Conservation (phyloP, 2,888 invertebrate species). For the Pyralis farinalis region DNA sequence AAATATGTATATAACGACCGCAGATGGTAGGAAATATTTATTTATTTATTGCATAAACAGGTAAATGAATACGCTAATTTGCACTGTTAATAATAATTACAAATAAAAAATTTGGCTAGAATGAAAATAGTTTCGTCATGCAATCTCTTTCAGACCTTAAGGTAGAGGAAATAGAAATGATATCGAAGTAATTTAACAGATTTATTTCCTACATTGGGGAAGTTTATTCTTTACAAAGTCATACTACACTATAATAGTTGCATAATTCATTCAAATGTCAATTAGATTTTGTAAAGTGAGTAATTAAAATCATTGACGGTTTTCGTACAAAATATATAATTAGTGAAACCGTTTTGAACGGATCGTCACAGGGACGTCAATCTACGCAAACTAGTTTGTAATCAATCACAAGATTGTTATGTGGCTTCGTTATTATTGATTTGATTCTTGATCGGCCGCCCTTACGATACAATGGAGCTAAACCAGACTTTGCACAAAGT, state of each 20-base stretch:
- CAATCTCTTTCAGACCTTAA: no score
- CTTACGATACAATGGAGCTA: slow-evolving; percentile 51
- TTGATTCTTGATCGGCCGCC: slow-evolving; percentile 69
- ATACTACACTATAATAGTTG: slow-evolving; percentile 3
- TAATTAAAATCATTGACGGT: slow-evolving; percentile 23
- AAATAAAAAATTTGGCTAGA: no score
- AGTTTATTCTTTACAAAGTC: neutral
- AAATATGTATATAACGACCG: no score
- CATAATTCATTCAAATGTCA: slow-evolving; percentile 13
- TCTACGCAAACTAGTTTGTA: slow-evolving; percentile 72
- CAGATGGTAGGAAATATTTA: no score
- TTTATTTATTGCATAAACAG: no score
- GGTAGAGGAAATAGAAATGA: no score
- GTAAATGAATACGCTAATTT: no score
- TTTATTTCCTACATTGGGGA: no score
- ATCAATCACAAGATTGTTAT: slow-evolving; percentile 79
- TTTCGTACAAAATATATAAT: slow-evolving; percentile 41
- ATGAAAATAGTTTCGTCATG: no score
- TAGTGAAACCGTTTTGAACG: slow-evolving; percentile 30
- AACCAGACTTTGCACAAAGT: slow-evolving; percentile 66
- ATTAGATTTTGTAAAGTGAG: slow-evolving; percentile 11
- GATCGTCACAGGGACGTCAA: slow-evolving; percentile 52
- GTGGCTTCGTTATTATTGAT: slow-evolving; percentile 51
- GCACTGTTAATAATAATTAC: no score
- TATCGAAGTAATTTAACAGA: no score